These are phyloP conservation scores for Heliconius hewitsoni DNA, from an alignment of 1,140 invertebrate genomes.

Conservation along the genomic window DNA sequence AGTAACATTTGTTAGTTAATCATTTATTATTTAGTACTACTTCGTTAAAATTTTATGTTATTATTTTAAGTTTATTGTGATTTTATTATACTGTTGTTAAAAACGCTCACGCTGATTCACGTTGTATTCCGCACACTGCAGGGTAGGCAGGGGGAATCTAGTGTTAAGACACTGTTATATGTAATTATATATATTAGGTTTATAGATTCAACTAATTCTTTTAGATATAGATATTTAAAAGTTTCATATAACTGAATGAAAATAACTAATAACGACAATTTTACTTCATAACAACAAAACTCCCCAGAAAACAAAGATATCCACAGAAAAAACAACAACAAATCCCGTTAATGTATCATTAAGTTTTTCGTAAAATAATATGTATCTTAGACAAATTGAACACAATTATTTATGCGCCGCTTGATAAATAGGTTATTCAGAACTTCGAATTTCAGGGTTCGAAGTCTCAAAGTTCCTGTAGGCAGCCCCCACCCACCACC, in stretches of 20 bases:
- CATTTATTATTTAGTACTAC: neutral
- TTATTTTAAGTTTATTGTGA: neutral
- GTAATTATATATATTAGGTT: no score
- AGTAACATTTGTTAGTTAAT: neutral
- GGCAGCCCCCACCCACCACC: slow-evolving; percentile 30
- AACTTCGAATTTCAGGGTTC: slow-evolving; percentile 6
- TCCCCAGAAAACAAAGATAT: neutral
- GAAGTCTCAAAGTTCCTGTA: slow-evolving; percentile 50
- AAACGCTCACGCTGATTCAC: no score
- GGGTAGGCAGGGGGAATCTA: no score
- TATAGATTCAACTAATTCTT: no score
- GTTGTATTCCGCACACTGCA: no score
- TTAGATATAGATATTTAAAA: no score
- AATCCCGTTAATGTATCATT: neutral
- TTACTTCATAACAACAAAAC: neutral
- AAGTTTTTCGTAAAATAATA: slow-evolving; percentile 8
- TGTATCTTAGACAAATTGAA: slow-evolving; percentile 11
- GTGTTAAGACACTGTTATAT: no score
- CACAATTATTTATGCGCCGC: slow-evolving; percentile 15
- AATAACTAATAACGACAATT: no score
- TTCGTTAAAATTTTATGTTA: neutral
- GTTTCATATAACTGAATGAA: no score
- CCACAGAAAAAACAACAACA: neutral
- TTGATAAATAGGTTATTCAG: slow-evolving; percentile 16
- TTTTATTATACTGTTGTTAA: no score